Evolutionary conservation across 2,113 vertebrate genomes (phyloP), one percentile per base, ranked within the genome.

Genomic region (Aythya baeri): DNA sequence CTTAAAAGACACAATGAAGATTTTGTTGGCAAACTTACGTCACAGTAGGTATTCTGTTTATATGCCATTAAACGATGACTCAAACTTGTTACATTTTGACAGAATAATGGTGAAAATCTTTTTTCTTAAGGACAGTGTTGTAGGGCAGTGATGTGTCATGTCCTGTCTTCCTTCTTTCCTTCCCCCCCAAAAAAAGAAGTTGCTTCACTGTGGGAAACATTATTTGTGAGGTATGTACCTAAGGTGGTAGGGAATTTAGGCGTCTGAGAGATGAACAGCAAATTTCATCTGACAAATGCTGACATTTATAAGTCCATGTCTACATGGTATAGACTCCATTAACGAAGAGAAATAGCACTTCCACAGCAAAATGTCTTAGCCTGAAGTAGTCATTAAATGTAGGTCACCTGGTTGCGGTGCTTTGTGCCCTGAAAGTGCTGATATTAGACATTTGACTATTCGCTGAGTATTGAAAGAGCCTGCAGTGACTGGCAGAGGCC

Each of bases 151-250:
- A 18, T 79, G 22, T 63, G 21, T 78, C 38, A 61, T 55, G 50
- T 73, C 32, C 34, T 13, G 6, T 70, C n/a, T 75, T n/a, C 22
- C 4, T 1, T 75, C n/a, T 15, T 52, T 76, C 41, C 43, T 52
- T 21, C 6, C 7, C 6, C 4, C 0, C 6, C 10, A 21, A 10
- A 49, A 49, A 18, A 0, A 41, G n/a, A 66, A 67, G 14, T 27
- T 52, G 6, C n/a, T 82, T 87, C 41, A 17, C 59, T 81, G 43
- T 34, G 32, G 17, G 52, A 54, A 92, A 63, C 6, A 7, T 54
- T 72, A 32, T 65, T 79, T 73, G 17, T 58, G 43, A 62, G 34
- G 6, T 46, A 20, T 0, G 3, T 74, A 17, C 29, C 4, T 34
- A 43, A 43, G 17, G 17, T 29, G 15, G 4, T 67, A 41, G 23